phyloP scores from a whole-genome alignment of 92 coral and sea anemone species.

The Palythoa heliodiscus region DNA sequence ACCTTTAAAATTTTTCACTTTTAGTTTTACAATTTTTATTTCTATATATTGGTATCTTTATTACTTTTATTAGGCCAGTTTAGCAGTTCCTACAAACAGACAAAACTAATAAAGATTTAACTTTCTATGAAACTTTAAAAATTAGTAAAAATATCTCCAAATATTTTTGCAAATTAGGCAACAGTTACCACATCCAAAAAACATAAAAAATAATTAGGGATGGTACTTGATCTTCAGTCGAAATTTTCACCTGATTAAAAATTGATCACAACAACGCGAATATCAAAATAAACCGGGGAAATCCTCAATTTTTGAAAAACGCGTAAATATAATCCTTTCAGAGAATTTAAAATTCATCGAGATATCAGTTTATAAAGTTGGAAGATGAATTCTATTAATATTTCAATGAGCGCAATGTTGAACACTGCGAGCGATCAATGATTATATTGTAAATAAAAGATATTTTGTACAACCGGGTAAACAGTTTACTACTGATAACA shows the following conservation, averaged over 20 bases:
- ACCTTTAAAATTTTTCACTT: background rate
- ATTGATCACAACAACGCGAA: constrained; percentile 20
- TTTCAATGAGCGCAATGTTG: constrained; percentile 29
- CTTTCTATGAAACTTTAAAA: background rate
- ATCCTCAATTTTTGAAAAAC: background rate
- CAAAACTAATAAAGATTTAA: background rate
- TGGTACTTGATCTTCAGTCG: constrained; percentile 12
- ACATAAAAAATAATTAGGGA: background rate
- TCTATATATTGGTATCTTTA: too few species aligned
- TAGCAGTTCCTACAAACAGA: background rate
- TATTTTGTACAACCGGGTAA: background rate
- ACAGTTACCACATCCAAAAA: constrained; percentile 8
- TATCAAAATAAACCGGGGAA: background rate
- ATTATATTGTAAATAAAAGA: background rate
- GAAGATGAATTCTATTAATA: background rate
- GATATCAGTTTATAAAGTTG: background rate
- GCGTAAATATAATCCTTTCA: background rate
- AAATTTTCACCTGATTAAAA: constrained; percentile 32
- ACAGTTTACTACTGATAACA: background rate
- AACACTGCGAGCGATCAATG: constrained; percentile 19
- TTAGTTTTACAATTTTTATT: too few species aligned
- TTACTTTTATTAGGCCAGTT: too few species aligned
- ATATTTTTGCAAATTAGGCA: background rate
- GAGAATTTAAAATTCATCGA: background rate
- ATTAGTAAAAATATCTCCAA: background rate